Evolutionary conservation across 2,797 vertebrate species (phyloP), one percentile per base, ranked within the genome.

Genomic region (Monodelphis domestica): DNA sequence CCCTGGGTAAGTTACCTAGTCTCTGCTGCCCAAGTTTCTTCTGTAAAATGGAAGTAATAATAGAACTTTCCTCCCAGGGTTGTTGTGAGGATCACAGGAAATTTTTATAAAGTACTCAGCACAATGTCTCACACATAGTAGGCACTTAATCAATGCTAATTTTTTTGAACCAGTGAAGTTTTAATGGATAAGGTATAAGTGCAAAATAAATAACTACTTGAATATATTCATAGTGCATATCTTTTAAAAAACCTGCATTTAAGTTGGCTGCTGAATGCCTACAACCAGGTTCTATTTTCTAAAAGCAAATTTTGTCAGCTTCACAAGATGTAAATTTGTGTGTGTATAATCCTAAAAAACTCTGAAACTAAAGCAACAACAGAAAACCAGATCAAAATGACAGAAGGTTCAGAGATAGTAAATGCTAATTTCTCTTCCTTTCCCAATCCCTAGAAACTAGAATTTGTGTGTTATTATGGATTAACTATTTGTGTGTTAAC

Each of bases 251-350:
- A 21, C 45, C 21, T 84, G 38, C 38, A 84, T 45, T 84, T 84
- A 70, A 84, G 38, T 84, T 84, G 70, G 70, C 70, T 50, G 70
- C 38, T 45, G 63, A 38, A 93, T 89, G 95, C 94, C 57, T 91
- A 33, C 24, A 91, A 26, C 87, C 78, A 28, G 78, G 57, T 57
- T 94, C 54, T 54, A 14, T 87, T 89, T 92, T 55, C 24, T 54
- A 92, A 45, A 59, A 89, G 54, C 0, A 45, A 51, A 56, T 56
- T 94, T 92, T 52, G 54, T 90, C 38, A 88, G 70, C 70, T 84
- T 84, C 38, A 84, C 70, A 84, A 84, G 12, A 51, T 93, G 55
- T 33, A 92, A 70, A 90, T 93, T n/a, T 54, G 87, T 92, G 24
- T 88, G 89, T 90, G 52, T n/a, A 21, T 12, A 90, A n/a, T 53